phyloP scores from a whole-genome alignment of 2,113 vertebrate genomes.

The Fulica atra region DNA sequence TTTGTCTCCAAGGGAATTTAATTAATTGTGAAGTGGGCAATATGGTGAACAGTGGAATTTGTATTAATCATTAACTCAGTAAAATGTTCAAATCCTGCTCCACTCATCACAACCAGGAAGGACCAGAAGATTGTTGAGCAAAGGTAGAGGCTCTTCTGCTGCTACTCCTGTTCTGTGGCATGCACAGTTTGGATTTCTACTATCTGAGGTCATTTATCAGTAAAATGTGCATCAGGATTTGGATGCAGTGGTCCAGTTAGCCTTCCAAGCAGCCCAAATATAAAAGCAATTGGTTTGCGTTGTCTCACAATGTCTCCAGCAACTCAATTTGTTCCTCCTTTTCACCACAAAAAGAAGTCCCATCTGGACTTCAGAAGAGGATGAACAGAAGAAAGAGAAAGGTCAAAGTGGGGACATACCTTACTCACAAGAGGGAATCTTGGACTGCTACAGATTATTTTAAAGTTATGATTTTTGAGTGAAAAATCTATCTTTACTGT shows the following conservation, averaged over 20 bases:
- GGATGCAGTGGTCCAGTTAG: not conserved
- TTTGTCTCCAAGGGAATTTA: slow-evolving; percentile 48
- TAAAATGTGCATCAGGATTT: not conserved
- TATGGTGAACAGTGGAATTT: slow-evolving; percentile 13
- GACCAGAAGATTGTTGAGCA: not conserved
- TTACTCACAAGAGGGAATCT: slow-evolving; percentile 1
- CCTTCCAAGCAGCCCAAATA: not conserved
- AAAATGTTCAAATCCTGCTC: slow-evolving; percentile 13
- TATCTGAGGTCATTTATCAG: not conserved
- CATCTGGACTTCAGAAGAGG: not conserved
- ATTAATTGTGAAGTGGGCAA: slow-evolving; percentile 26
- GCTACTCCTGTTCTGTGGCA: not conserved
- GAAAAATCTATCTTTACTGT: not conserved
- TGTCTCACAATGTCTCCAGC: not conserved
- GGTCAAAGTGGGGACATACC: not conserved
- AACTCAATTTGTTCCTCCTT: not conserved
- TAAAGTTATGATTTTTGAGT: not conserved
- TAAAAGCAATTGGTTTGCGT: not conserved
- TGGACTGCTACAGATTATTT: not conserved
- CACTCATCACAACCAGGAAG: not conserved
- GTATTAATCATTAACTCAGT: not conserved
- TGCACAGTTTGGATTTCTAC: not conserved
- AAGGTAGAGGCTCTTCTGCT: not conserved
- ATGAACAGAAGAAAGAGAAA: not conserved
- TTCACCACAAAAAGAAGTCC: not conserved